These are phyloP conservation scores for Trichogramma dendrolimi DNA, from an alignment of 2,888 invertebrate genomes.

Conservation along the genomic window DNA sequence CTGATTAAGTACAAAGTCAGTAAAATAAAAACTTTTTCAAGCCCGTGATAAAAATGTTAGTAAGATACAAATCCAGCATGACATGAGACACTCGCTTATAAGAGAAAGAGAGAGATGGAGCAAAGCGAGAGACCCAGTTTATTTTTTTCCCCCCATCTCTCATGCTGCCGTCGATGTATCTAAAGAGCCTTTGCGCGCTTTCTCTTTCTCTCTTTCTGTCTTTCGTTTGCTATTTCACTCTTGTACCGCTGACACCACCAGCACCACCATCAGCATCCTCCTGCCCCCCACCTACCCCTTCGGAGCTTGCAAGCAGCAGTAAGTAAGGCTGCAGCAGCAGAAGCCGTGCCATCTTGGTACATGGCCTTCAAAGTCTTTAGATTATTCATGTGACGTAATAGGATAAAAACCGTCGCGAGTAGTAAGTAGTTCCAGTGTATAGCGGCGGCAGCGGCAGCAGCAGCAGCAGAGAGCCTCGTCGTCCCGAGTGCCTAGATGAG, in stretches of 20 bases:
- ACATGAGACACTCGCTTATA: too few relatives aligned
- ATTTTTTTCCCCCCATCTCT: too few relatives aligned
- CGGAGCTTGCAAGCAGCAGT: neutral
- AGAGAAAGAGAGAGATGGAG: too few relatives aligned
- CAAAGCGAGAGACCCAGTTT: too few relatives aligned
- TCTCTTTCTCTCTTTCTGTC: too few relatives aligned
- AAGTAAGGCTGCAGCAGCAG: conserved; percentile 14
- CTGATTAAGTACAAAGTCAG: too few relatives aligned
- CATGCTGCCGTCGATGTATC: too few relatives aligned
- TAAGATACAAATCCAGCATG: too few relatives aligned
- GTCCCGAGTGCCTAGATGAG: conserved; percentile 49
- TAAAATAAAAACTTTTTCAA: too few relatives aligned
- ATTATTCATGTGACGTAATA: conserved; percentile 53
- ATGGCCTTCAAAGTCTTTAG: conserved; percentile 45
- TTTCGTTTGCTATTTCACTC: too few relatives aligned
- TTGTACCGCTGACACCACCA: neutral
- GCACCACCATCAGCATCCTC: neutral
- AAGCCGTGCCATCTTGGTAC: conserved; percentile 26
- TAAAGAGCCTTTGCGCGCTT: too few relatives aligned
- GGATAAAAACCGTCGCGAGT: conserved; percentile 50
- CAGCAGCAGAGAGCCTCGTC: conserved; percentile 27
- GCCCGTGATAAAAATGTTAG: too few relatives aligned
- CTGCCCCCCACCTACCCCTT: neutral
- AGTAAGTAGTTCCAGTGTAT: neutral
- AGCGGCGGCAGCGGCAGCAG: neutral